Evolutionary conservation across 1,140 invertebrate genomes (phyloP), one percentile per base, ranked within the genome.

Genomic region (Pseudomyrmex sp.): DNA sequence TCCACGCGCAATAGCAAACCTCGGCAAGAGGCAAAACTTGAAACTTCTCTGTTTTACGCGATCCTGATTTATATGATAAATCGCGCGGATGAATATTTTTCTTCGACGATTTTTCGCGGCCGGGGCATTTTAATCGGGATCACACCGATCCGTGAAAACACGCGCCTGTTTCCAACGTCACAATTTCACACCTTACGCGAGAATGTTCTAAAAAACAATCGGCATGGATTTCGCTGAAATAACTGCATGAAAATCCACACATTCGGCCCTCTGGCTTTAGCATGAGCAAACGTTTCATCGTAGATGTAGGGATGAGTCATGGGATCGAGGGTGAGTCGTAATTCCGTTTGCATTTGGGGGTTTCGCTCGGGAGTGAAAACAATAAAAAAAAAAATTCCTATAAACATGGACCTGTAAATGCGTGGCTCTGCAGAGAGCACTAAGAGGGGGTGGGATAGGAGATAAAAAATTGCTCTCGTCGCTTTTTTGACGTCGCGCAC

Each of bases 261-360:
- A 70, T 80, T 80, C 76, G 59, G 50, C 23, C 66, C 74, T 70
- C 76, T 80, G 44, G 76, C 76, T 80, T 80, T 80, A 20, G 54
- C 68, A 80, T 61, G 66, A n/a, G 44, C 76, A 61, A 80, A 56
- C 76, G 68, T 80, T 80, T 80, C 76, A 80, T 80, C 76, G 66
- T 72, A 66, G 76, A 80, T 80, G 54, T 72, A 72, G 76, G 35
- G 72, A 80, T 80, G 76, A 80, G 76, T 80, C 76, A 80, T 80
- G 66, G 76, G 76, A 80, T 80, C 76, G 76, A 66, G 76, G 66
- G 76, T 80, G 66, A 72, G 76, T 72, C 76, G 76, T 80, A 80
- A 80, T 80, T 80, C 76, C 76, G 66, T 80, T 80, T 80, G 76
- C 76, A 80, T 80, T 80, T 80, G 66, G 76, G 35, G 76, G 76